phyloP scores from a whole-genome alignment of 2,797 vertebrate species.

The Anolis apletophallus region DNA sequence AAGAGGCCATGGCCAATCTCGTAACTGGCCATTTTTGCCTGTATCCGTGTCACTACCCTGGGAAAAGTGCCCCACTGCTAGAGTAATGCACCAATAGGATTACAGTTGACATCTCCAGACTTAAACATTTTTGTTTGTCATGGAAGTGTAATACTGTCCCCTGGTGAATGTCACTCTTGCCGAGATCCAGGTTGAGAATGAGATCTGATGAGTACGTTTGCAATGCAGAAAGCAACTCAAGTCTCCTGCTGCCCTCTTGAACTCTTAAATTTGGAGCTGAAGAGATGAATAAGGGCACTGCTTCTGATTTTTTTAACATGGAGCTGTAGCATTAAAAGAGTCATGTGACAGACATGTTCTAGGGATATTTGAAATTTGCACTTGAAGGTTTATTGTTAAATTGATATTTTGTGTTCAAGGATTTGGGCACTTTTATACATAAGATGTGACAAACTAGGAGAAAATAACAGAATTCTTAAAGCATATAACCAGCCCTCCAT shows the following conservation, averaged over 20 bases:
- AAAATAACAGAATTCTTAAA: neutral
- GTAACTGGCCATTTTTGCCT: no score
- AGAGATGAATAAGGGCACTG: neutral
- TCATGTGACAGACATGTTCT: neutral
- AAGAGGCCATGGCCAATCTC: no score
- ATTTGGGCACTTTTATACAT: neutral
- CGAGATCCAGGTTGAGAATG: neutral
- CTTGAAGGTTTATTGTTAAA: neutral
- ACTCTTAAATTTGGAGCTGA: neutral
- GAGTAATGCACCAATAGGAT: no score
- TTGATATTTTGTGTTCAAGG: neutral
- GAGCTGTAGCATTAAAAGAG: no score
- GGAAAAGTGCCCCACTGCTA: no score
- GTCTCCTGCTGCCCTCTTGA: neutral
- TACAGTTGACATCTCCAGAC: neutral
- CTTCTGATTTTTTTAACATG: neutral
- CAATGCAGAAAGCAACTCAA: neutral
- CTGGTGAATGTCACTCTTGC: neutral
- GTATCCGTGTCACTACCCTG: no score
- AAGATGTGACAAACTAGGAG: neutral
- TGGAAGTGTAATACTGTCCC: neutral
- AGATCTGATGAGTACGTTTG: neutral
- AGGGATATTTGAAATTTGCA: neutral
- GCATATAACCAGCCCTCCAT: no score
- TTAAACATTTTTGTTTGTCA: neutral